phyloP scores from a whole-genome alignment of 2,797 vertebrate genomes.

The Gallirallus australis region DNA sequence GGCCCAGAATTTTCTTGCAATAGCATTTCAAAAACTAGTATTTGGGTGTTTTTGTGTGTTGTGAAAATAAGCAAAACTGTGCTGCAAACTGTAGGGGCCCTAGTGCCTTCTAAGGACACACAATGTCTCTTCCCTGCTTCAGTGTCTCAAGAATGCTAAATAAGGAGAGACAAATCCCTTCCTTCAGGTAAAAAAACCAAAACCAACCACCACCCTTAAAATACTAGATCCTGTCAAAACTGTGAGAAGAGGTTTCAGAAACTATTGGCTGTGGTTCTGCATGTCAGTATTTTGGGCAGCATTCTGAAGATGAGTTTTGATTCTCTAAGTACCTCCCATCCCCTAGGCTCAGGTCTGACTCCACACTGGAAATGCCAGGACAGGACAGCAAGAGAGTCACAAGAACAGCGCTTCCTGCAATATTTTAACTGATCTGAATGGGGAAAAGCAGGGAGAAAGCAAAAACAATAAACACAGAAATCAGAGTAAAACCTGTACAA shows the following conservation, averaged over 20 bases:
- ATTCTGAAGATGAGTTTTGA: conserved; percentile 4
- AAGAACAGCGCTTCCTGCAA: conserved; percentile 21
- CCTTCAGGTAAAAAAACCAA: background rate
- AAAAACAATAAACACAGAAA: background rate
- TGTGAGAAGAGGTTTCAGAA: conserved; percentile 3
- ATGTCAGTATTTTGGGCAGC: conserved; percentile 25
- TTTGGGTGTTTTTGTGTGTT: background rate
- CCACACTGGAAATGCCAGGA: background rate
- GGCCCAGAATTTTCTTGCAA: background rate
- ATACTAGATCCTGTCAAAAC: background rate
- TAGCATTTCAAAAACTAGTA: background rate
- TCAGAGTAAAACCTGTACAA: conserved; percentile 2
- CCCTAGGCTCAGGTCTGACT: background rate
- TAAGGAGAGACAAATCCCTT: background rate
- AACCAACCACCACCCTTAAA: background rate
- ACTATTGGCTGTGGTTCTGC: background rate
- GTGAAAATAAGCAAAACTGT: background rate
- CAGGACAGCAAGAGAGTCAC: conserved; percentile 12
- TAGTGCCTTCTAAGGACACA: background rate
- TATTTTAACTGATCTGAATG: conserved; percentile 12
- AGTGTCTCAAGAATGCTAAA: background rate
- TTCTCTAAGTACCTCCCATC: conserved; percentile 14
- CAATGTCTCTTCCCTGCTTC: background rate
- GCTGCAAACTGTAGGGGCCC: background rate
- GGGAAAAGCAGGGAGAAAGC: background rate